A percentile compares a stretch with the other conserved stretches of the same genome.
phyloP scores from a whole-genome alignment of 37 sponge, comb jelly and placozoan species.

The Halisarca cf. caerulea region DNA sequence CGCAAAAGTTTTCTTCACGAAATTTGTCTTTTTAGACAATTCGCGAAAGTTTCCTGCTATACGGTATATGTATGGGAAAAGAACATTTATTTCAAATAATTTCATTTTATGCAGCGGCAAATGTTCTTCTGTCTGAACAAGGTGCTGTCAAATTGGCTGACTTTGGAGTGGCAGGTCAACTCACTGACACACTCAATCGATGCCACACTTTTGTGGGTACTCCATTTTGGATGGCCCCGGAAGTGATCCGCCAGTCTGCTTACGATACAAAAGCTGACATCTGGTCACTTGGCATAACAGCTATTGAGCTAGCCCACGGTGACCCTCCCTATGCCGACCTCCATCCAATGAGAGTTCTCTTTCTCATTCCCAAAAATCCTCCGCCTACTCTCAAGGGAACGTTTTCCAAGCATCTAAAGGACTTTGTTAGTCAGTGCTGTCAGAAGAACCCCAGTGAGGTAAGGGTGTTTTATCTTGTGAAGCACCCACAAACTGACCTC shows the following conservation, averaged over 20 bases:
- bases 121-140: constrained; percentile 67
- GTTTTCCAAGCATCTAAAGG: constrained; percentile 68
- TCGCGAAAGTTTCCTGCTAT: no score
- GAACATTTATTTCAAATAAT: no score
- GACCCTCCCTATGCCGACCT: constrained; percentile 73
- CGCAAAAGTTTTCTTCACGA: no score
- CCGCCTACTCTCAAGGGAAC: constrained; percentile 70
- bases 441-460: constrained; percentile 75
- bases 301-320: constrained; percentile 58
- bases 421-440: constrained; percentile 74
- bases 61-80: no score
- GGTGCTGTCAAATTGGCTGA: constrained; percentile 85
- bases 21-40: no score
- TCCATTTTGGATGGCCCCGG: constrained; percentile 69
- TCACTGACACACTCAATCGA: constrained; percentile 72
- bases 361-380: constrained; percentile 70
- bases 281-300: constrained; percentile 78
- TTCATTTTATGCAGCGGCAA: constrained; percentile 55
- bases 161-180: constrained; percentile 85
- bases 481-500: no score
- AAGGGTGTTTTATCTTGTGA: not conserved
- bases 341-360: constrained; percentile 82
- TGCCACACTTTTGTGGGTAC: constrained; percentile 71
- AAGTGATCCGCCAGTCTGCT: constrained; percentile 48
- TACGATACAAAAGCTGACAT: constrained; percentile 67